Evolutionary conservation across 2,113 vertebrate species (phyloP), one percentile per base, ranked within the genome.

Genomic region (Calyptomena viridis): DNA sequence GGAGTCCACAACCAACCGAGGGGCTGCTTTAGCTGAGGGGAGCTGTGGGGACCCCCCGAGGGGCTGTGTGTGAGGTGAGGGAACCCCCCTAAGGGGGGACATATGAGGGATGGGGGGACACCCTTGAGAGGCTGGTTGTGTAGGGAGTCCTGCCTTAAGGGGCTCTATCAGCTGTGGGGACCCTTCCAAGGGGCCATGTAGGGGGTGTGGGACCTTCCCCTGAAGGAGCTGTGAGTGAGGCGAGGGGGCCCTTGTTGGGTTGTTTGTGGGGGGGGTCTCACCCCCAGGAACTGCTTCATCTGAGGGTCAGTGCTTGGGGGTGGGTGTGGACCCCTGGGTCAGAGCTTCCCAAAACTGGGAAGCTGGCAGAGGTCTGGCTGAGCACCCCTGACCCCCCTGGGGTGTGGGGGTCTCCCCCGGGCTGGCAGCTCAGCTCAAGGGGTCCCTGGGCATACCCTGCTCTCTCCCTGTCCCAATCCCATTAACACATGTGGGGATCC

Each of bases 341-440:
- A 47, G 46, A 47, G 46, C 49, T 50, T 27, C 25, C 39, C 13
- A 12, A 13, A 10, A 5, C 3, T 12, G 37, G 6, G 40, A 46
- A 3, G 8, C 23, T 14, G 59, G 44, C 44, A 23, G 23, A n/a
- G 59, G 4, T 13, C 35, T 44, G 73, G 25, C 30, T 13, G 0
- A 25, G 52, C 55, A 23, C 15, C 12, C 55, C 5, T 14, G 28
- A 21, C 2, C 28, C 4, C 16, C 13, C 4, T 10, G 0, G 5
- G 17, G 52, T 10, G 2, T 24, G 37, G 55, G 62, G 28, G 14
- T 31, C 20, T 25, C 23, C 37, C 39, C 11, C 1, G 8, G 46
- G 13, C 3, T 9, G 67, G 44, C 42, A 35, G 67, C 56, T 64
- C 56, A 15, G 46, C 33, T 60, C 40, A 1, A 7, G 62, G 14